Base-by-base conservation (phyloP, 1,140 invertebrate genomes). In the Heliconius melpomene region DNA sequence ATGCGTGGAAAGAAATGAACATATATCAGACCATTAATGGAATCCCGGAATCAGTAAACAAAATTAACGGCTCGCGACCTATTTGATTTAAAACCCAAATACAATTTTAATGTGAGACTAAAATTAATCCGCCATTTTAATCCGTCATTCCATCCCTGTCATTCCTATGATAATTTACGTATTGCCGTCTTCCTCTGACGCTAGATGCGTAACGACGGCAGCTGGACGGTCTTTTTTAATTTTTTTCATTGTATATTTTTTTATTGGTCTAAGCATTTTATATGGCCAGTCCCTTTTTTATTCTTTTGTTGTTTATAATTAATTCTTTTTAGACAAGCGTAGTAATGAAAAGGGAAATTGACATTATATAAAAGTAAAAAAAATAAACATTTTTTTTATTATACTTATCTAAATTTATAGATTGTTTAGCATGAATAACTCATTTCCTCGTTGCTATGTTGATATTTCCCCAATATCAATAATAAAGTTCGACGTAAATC, bases 51-150 rank as follows among this genome's bases (percentile, higher is more conserved):
- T 89, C 86, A 82, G 86, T 88, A 89, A 92, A 91, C 89, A 90
- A 88, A 88, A 87, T 88, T 88, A 89, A 88, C 86, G 83, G 82
- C 82, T 86, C 79, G 83, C 82, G 82, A 89, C 87, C 87, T 90
- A 88, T 89, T 89, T 88, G 85, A 88, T 86, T 83, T 88, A 88
- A 89, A 87, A 78, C 85, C 84, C 80, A 88, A 71, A 90, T 91
- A 89, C 89, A 88, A 84, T 86, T 88, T 92, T 91, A 87, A 89
- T 90, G 84, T 84, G 83, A 86, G 86, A 88, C 89, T 89, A 91
- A 90, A 91, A 92, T 89, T 91, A 91, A 93, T 91, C 89, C 87
- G 78, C 80, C 80, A 81, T 86, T 91, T 89, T 91, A 91, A 90
- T 90, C 89, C 88, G 74, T 86, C 81, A 79, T 72, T 50, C 82